A percentile compares a stretch with the other conserved stretches of the same genome.
phyloP scores from a whole-genome alignment of 2,113 vertebrate species.

The Cryptotis parvus region DNA sequence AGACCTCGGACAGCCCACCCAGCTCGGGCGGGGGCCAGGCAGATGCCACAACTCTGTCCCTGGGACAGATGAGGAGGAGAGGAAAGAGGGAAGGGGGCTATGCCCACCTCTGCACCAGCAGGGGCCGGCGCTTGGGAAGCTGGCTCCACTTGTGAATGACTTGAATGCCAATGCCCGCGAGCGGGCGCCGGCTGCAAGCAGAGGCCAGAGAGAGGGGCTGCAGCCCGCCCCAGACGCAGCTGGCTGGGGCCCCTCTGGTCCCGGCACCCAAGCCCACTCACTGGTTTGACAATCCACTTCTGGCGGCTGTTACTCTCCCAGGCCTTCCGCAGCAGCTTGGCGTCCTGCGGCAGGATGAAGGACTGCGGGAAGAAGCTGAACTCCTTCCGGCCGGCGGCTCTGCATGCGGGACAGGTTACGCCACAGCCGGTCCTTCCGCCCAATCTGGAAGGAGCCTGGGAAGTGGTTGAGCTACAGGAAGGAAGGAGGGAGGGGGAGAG shows the following conservation, averaged over 20 bases:
- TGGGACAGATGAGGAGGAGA: too few species aligned
- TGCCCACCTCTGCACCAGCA: constrained; percentile 97
- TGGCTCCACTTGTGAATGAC: constrained; percentile 99
- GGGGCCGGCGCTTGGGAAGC: constrained; percentile 94
- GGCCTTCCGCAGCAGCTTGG: constrained; percentile 93
- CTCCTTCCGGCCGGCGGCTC: constrained; percentile 92
- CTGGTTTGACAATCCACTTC: constrained; percentile 99
- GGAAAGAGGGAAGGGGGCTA: too few species aligned
- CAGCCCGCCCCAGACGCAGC: not conserved
- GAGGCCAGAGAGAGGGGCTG: constrained; percentile 46
- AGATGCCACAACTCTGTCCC: too few species aligned
- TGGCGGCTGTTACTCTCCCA: constrained; percentile 94
- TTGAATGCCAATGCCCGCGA: constrained; percentile 97
- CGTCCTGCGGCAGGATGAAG: constrained; percentile 97
- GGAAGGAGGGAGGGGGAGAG: not conserved
- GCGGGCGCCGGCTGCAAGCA: constrained; percentile 94
- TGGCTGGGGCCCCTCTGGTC: not conserved
- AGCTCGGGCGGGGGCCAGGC: too few species aligned
- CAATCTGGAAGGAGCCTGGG: constrained; percentile 98
- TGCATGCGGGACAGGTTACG: constrained; percentile 97
- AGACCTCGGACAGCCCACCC: not conserved
- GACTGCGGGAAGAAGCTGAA: constrained; percentile 97
- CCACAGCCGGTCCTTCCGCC: constrained; percentile 97
- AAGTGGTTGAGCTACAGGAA: constrained; percentile 95
- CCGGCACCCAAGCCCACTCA: constrained; percentile 79